Percentiles rank a stretch among this genome's conserved stretches.
Conservation (phyloP, 2,797 vertebrate species). For the Eulemur albifrons region DNA sequence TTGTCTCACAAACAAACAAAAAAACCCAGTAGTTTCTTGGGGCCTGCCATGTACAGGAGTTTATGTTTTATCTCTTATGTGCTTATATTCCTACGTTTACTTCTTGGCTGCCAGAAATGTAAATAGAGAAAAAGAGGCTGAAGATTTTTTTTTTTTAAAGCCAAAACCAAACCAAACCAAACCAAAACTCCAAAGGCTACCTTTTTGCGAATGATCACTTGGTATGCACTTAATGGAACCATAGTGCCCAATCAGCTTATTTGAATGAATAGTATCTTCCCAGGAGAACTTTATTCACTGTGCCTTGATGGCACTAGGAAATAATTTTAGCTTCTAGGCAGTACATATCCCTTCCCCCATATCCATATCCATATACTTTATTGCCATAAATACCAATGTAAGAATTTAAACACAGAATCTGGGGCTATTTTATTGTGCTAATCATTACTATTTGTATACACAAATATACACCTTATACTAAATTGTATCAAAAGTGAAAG, state of each 20-base stretch:
- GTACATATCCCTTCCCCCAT: background rate
- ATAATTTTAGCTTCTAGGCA: conserved; percentile 43
- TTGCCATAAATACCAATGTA: background rate
- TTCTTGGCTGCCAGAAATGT: background rate
- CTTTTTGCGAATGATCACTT: conserved; percentile 39
- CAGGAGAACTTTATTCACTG: conserved; percentile 53
- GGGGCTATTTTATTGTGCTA: conserved; percentile 6
- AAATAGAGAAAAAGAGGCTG: background rate
- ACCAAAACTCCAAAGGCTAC: background rate
- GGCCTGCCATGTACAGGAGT: background rate
- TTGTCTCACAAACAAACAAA: background rate
- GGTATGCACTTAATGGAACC: background rate
- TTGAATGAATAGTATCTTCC: background rate
- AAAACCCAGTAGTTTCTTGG: background rate
- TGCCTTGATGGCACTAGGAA: background rate
- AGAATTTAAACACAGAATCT: conserved; percentile 34
- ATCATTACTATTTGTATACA: background rate
- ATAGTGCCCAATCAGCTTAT: background rate
- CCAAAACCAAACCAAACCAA: too few relatives aligned
- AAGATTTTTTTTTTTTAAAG: background rate
- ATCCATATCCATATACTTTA: background rate
- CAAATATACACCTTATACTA: background rate
- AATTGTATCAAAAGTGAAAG: conserved; percentile 20
- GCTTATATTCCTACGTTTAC: conserved; percentile 7
- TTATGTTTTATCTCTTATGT: background rate